phyloP scores from a whole-genome alignment of 2,113 vertebrate genomes.

The Hiodon alosoides region DNA sequence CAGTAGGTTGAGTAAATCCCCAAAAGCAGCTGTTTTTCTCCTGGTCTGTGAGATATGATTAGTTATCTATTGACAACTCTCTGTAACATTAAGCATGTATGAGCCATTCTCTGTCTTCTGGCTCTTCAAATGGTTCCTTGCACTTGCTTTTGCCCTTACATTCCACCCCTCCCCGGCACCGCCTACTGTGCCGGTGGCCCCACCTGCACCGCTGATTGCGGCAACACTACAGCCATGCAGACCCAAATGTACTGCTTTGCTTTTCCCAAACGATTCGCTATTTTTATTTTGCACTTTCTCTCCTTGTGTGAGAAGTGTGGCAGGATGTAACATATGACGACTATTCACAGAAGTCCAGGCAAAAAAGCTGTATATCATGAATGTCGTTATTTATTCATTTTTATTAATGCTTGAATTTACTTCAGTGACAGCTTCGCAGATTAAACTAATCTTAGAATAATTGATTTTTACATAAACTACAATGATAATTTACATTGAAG shows the following conservation, averaged over 20 bases:
- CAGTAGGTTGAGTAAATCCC: no score
- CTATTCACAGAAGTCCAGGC: no score
- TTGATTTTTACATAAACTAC: no score
- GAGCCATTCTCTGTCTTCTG: slow-evolving; percentile 12
- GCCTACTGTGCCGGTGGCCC: slow-evolving; percentile 9
- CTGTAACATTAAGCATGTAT: slow-evolving; percentile 23
- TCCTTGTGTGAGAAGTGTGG: not conserved
- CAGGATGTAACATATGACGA: not conserved
- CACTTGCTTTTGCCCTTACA: not conserved
- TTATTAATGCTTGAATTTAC: no score
- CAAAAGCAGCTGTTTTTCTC: no score
- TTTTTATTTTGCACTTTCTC: not conserved
- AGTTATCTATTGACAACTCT: slow-evolving; percentile 14
- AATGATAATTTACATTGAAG: no score
- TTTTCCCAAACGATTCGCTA: not conserved
- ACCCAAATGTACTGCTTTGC: not conserved
- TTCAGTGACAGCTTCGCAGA: no score
- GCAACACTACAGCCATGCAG: slow-evolving; percentile 9
- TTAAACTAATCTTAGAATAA: no score
- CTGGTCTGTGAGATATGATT: slow-evolving; percentile 10
- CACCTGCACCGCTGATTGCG: slow-evolving; percentile 4
- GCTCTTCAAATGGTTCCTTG: slow-evolving; percentile 7
- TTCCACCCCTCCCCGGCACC: not conserved
- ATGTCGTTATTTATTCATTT: no score
- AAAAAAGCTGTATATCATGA: no score